phyloP scores from a whole-genome alignment of 2,113 vertebrate genomes.

The Falcunculus frontatus region DNA sequence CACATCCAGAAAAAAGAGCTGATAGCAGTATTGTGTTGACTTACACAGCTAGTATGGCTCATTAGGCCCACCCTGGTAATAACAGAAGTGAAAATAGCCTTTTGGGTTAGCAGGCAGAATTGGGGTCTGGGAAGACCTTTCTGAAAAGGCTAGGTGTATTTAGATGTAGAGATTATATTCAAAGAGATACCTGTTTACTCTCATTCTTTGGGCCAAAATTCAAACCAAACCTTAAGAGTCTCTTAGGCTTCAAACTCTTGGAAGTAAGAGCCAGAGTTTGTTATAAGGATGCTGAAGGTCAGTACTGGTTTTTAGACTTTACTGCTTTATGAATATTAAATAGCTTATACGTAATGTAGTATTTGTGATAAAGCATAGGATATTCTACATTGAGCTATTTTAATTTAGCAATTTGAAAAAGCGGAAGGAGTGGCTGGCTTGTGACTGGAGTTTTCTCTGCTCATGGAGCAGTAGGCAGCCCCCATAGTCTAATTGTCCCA shows the following conservation, averaged over 20 bases:
- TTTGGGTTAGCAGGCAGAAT: background rate
- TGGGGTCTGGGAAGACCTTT: background rate
- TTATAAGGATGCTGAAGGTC: background rate
- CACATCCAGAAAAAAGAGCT: background rate
- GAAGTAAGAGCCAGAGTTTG: background rate
- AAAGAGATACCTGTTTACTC: background rate
- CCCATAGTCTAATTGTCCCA: accelerated
- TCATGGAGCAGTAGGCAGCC: background rate
- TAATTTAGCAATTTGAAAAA: background rate
- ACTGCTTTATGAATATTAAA: background rate
- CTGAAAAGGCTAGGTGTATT: background rate
- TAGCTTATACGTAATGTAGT: background rate
- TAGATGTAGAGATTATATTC: background rate
- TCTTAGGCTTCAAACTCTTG: background rate
- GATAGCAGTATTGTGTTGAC: background rate
- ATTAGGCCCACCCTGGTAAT: background rate
- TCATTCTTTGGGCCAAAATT: background rate
- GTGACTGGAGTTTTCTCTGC: background rate
- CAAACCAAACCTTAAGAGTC: background rate
- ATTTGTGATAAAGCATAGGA: background rate
- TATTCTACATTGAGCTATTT: background rate
- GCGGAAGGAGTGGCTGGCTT: background rate
- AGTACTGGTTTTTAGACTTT: background rate
- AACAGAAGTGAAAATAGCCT: background rate
- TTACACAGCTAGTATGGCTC: background rate